phyloP scores from a whole-genome alignment of 2,888 invertebrate species.

The Baronia brevicornis region DNA sequence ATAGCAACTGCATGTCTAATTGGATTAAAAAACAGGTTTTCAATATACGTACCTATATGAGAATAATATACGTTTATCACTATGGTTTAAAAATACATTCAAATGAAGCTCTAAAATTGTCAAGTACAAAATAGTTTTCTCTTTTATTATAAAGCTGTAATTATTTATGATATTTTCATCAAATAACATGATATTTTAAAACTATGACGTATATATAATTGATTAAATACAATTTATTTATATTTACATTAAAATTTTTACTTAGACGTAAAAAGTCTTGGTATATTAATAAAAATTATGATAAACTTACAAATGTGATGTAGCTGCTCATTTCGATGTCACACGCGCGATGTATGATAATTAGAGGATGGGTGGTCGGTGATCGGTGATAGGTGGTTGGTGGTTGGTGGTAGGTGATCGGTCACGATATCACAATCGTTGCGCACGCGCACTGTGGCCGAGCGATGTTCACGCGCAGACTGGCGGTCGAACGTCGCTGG shows the following conservation, averaged over 20 bases:
- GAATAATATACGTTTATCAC: no score
- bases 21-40: no score
- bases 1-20: no score
- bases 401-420: constrained; percentile 35
- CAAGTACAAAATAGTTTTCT: no score
- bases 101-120: no score
- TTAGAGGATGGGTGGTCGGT: not conserved
- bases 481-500: constrained; percentile 37
- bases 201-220: no score
- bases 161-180: no score
- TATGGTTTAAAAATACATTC: no score
- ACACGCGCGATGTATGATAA: constrained; percentile 1
- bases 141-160: no score
- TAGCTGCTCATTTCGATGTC: constrained; percentile 46
- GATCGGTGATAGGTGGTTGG: constrained; percentile 14
- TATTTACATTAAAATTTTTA: constrained; percentile 5
- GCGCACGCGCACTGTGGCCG: constrained; percentile 43
- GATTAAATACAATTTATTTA: no score
- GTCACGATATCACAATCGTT: constrained; percentile 50
- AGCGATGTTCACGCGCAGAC: constrained; percentile 47
- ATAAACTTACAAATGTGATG: constrained; percentile 59
- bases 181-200: no score
- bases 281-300: constrained; percentile 1
- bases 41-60: no score
- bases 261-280: constrained; percentile 3